Evolutionary conservation across 2,113 vertebrate species (phyloP), one percentile per base, ranked within the genome.

Genomic region (Caloenas nicobarica): DNA sequence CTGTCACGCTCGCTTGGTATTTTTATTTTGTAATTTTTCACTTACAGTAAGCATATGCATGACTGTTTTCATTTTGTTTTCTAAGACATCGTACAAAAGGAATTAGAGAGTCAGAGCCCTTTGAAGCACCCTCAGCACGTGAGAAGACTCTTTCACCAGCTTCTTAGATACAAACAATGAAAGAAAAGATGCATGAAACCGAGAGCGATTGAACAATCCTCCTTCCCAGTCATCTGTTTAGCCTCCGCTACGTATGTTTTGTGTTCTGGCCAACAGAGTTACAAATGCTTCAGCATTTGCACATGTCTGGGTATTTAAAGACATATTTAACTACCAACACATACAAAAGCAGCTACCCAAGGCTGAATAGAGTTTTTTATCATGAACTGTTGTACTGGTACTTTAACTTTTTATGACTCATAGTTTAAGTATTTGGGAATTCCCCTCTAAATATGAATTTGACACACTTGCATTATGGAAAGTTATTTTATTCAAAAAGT

Each of bases 361-460:
- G 56, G 77, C 79, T 86, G 79, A 93, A 86, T 2, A 10, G 53
- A 91, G 82, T 70, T 96, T 94, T 94, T 93, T 68, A 69, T 95
- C 42, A 71, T 72, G n/a, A 86, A n/a, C 73, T 82, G 82, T 65
- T 93, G 73, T 34, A 69, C 80, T 87, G 79, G 93, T 96, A 66
- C 92, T 91, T 95, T 94, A 95, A 94, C 91, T 93, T 95, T 93
- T 95, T 93, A 85, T 96, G 93, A 96, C 85, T 97, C 96, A 96
- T 91, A 88, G 38, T 71, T 97, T 36, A 95, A 88, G 93, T 95
- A 91, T 91, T 95, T 93, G 93, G 95, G 96, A 97, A 97, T 96
- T 95, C 97, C 96, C 96, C 94, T 96, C 91, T 91, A 94, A 94
- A 91, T 86, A 86, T 25, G 48, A 83, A 50, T 90, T 90, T 95